Evolutionary conservation across 2,888 invertebrate species (phyloP).

Genomic region (Spialia ferax): DNA sequence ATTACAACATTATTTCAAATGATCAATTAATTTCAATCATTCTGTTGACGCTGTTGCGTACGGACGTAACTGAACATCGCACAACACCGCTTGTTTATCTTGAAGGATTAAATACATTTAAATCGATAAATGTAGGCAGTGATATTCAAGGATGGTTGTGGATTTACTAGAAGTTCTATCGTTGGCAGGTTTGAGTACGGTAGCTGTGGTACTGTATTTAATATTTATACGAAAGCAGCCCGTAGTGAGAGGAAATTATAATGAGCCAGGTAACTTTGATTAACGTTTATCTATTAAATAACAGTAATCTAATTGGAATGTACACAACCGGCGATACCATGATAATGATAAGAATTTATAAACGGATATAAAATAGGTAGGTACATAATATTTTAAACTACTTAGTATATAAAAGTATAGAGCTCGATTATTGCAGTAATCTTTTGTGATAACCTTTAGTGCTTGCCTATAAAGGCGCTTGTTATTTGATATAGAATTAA

Average conservation of each 20-base stretch:
- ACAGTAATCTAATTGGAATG: not conserved
- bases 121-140: not conserved
- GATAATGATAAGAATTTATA: not conserved
- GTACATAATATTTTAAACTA: too few species aligned
- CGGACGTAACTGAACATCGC: slow-evolving; percentile 12
- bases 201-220: slow-evolving; percentile 67
- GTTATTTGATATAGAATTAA: not conserved
- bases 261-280: slow-evolving; percentile 58
- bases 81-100: not conserved
- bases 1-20: slow-evolving; percentile 39
- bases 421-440: not conserved
- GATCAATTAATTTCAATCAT: slow-evolving; percentile 34
- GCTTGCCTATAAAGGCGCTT: not conserved
- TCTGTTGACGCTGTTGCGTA: slow-evolving; percentile 36
- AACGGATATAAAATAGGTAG: not conserved
- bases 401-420: too few species aligned
- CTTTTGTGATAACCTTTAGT: slow-evolving; percentile 3
- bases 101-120: too few species aligned
- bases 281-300: not conserved
- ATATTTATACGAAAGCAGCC: slow-evolving; percentile 62
- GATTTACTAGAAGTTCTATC: slow-evolving; percentile 69
- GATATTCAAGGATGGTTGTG: slow-evolving; percentile 49
- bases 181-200: slow-evolving; percentile 67
- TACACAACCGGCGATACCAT: not conserved
- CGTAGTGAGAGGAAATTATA: slow-evolving; percentile 58